A percentile compares a stretch with the other conserved stretches of the same genome.
These are phyloP conservation scores for Digitonthophagus gazella DNA, from an alignment of 2,888 invertebrate genomes.

Conservation along the genomic window DNA sequence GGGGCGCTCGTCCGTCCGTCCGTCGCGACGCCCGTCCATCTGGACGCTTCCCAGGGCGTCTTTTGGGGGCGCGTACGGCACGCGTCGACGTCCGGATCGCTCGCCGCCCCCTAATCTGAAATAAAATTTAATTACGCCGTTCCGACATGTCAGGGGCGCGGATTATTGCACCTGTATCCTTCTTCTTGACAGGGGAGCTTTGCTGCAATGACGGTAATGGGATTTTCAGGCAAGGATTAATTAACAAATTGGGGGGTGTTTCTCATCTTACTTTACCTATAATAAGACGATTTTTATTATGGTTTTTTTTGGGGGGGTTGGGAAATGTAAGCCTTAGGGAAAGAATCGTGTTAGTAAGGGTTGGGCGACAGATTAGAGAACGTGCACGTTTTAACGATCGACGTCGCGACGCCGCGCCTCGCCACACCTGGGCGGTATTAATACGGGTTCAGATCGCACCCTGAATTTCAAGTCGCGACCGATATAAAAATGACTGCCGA, in stretches of 20 bases:
- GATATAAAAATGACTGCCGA: constrained; percentile 16
- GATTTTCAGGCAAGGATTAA: not conserved
- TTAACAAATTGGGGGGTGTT: no score
- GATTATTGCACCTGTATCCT: constrained; percentile 11
- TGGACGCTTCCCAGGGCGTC: constrained; percentile 13
- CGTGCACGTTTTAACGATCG: constrained; percentile 26
- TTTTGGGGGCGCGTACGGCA: constrained; percentile 3
- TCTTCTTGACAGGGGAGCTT: not conserved
- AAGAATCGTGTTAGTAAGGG: constrained; percentile 13
- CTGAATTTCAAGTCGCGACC: constrained; percentile 12
- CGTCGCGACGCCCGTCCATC: constrained; percentile 9
- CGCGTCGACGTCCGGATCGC: not conserved
- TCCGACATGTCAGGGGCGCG: not conserved
- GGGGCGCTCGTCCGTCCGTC: not conserved
- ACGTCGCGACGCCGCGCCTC: constrained; percentile 14
- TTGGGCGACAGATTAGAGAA: constrained; percentile 26
- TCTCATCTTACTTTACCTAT: no score
- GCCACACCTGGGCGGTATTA: constrained; percentile 14
- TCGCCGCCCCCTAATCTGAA: not conserved
- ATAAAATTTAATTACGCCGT: constrained; percentile 12
- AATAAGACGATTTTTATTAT: no score
- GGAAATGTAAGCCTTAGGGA: no score
- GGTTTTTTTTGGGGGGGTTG: no score
- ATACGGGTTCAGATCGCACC: constrained; percentile 3
- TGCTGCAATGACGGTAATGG: not conserved